Percentiles rank a stretch among this genome's conserved stretches.
These are phyloP conservation scores for Colletes gigas DNA, from an alignment of 1,140 invertebrate genomes.

Conservation along the genomic window DNA sequence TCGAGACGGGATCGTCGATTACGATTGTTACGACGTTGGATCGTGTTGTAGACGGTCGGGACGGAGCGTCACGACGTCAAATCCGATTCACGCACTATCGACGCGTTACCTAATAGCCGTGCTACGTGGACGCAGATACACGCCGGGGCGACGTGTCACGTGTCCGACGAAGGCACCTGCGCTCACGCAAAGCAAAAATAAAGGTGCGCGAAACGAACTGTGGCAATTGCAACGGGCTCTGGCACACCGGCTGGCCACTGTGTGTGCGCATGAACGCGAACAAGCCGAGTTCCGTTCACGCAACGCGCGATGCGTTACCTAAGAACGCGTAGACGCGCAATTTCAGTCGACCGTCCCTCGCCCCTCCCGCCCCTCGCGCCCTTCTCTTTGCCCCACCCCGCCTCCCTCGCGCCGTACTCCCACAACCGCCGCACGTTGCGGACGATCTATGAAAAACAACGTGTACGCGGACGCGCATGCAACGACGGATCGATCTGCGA, in stretches of 20 bases:
- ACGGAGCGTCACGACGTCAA: conserved; percentile 36
- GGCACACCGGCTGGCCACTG: not conserved
- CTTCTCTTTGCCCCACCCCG: not conserved
- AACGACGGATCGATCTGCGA: conserved; percentile 52
- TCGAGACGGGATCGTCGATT: no score
- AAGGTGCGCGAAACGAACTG: conserved; percentile 51
- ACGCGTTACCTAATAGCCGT: conserved; percentile 64
- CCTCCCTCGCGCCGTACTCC: not conserved
- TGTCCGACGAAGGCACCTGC: conserved; percentile 53
- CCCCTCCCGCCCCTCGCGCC: conserved; percentile 1
- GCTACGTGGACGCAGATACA: conserved; percentile 58
- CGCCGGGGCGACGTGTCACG: conserved; percentile 52
- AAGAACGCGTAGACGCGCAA: conserved; percentile 60
- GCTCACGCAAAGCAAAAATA: conserved; percentile 61
- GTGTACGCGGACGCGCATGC: conserved; percentile 57
- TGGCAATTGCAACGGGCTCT: conserved; percentile 35
- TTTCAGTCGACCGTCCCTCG: conserved; percentile 32
- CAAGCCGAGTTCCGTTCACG: conserved; percentile 57
- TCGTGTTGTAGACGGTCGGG: conserved; percentile 20
- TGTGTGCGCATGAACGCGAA: not conserved
- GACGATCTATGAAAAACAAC: conserved; percentile 44
- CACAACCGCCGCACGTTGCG: conserved; percentile 6
- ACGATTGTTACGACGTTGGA: conserved; percentile 16
- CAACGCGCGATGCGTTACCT: conserved; percentile 64
- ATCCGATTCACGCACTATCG: conserved; percentile 64